These are phyloP conservation scores for Felis chaus DNA, from an alignment of 2,113 vertebrate species.

Conservation along the genomic window DNA sequence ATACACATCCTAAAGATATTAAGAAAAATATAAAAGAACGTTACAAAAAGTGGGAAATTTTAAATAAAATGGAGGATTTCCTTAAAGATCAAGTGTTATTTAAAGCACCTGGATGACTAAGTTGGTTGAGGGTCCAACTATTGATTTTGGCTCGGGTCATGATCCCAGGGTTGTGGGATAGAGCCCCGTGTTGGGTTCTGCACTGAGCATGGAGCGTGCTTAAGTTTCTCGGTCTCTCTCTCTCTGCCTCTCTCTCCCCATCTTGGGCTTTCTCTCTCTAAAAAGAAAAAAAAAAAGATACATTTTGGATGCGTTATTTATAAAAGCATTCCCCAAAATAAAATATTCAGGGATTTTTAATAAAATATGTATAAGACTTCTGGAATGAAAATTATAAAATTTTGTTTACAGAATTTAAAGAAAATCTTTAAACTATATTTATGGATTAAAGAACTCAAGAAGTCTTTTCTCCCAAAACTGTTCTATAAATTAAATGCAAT, in stretches of 20 bases:
- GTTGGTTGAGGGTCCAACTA: background rate
- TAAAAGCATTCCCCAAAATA: background rate
- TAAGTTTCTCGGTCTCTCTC: background rate
- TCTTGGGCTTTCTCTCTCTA: background rate
- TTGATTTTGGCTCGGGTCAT: background rate
- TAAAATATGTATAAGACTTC: background rate
- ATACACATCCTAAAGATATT: background rate
- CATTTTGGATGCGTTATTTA: background rate
- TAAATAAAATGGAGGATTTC: background rate
- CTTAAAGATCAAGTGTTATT: background rate
- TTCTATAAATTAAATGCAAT: background rate
- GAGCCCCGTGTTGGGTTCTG: fast-evolving
- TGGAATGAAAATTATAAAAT: background rate
- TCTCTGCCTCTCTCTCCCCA: background rate
- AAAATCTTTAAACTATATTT: background rate
- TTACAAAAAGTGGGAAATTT: background rate
- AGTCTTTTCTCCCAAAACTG: background rate
- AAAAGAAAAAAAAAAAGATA: background rate
- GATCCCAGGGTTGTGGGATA: background rate
- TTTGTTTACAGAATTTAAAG: constrained; percentile 8
- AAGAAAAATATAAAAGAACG: background rate
- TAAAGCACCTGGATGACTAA: background rate
- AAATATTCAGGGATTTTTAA: background rate
- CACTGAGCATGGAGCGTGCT: background rate
- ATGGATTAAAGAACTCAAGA: background rate